Base-by-base conservation (phyloP, 2,113 vertebrate genomes). In the Limanda limanda region DNA sequence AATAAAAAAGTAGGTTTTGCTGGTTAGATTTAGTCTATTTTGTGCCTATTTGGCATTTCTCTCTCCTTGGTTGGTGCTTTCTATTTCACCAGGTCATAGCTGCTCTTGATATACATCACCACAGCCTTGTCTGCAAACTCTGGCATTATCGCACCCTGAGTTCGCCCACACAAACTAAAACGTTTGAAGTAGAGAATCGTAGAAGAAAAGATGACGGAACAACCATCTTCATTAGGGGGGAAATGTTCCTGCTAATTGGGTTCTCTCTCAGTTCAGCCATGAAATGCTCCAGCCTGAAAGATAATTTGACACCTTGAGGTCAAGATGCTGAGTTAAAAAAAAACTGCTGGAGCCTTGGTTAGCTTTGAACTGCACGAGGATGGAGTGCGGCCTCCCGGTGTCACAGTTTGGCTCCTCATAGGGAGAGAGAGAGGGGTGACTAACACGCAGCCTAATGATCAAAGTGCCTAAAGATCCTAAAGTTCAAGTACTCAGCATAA, bases 241-340 rank as follows among this genome's bases (percentile, higher is more conserved):
- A 67, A 66, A 67, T 35, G 13, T 5, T 47, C 18, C 13, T 21
- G 58, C 55, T 86, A 70, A 82, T 69, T 76, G 76, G 58, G 24
- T 79, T 83, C 68, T 55, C 20, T 57, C 52, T 85, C 72, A 77
- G 72, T 27, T 87, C 74, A 89, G 63, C 76, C 65, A 66, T 83
- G 62, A 76, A 78, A 84, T 67, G 12, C 24, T 73, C 17, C 12
- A 14, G 42, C 24, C 58, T 64, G 68, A 71, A 66, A 57, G 40
- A 85, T 25, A 37, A 56, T 70, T 27, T 68, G 52, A 78, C 86
- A 81, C 79, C 67, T 84, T 65, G 0, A 60, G 86, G 86, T 90
- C 80, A 85, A 45, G 58, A 81, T 64, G 72, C 17, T 21, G 21
- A 13, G 0, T 66, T 12, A 27, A 58, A 58, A 27, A 20, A 58